Conservation (phyloP, 2,797 vertebrate genomes). For the Leptoclinus maculatus region DNA sequence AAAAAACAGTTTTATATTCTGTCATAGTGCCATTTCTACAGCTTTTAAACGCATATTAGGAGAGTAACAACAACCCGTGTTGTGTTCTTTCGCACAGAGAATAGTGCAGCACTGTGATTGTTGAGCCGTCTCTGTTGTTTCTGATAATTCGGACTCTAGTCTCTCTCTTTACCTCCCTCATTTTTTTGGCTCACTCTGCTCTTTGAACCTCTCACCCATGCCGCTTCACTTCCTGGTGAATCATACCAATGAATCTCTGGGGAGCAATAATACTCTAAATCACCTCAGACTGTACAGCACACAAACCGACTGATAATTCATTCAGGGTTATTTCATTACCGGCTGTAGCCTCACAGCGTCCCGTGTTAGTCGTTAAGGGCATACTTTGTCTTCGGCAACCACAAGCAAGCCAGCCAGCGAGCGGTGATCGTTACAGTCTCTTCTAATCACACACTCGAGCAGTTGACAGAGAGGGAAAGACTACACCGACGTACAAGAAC, state of each 20-base stretch:
- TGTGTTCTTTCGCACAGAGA: not conserved
- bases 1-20: not conserved
- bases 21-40: not conserved
- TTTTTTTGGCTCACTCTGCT: not conserved
- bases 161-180: not conserved
- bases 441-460: slow-evolving; percentile 23
- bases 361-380: slow-evolving; percentile 34
- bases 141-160: not conserved
- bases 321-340: slow-evolving; percentile 39
- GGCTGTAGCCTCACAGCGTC: slow-evolving; percentile 1
- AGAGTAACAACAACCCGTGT: not conserved
- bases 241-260: slow-evolving; percentile 33
- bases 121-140: not conserved
- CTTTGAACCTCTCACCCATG: slow-evolving; percentile 10
- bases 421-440: not conserved
- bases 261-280: slow-evolving; percentile 11
- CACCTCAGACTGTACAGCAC: not conserved
- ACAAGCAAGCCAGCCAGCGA: not conserved
- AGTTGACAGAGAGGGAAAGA: slow-evolving; percentile 9
- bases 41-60: not conserved
- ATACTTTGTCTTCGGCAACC: slow-evolving; percentile 13
- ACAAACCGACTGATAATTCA: slow-evolving; percentile 34
- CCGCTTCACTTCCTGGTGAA: slow-evolving; percentile 25
- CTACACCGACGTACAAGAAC: not conserved
- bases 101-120: not conserved